Base-by-base conservation (phyloP, 2,113 vertebrate species). In the Callipepla californica region DNA sequence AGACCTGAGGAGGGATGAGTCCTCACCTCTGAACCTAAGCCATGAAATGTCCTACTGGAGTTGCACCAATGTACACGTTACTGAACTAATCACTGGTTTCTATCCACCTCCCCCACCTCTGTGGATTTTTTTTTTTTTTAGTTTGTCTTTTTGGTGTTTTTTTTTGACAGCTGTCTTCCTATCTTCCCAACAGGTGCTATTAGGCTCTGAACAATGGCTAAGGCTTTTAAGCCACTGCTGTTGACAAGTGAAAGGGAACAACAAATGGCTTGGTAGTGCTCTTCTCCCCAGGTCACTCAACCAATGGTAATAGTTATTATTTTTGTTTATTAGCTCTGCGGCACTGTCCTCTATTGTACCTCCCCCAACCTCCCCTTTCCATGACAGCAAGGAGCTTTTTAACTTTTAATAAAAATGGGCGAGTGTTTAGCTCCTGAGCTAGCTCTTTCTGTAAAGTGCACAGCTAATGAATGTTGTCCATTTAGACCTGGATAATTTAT, bases 191-290 rank as follows among this genome's bases (percentile, higher is more conserved):
- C 98, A 98, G 98, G 98, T 98, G 98, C 98, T 98, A 98, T 98
- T 98, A 98, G 98, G 92, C 97, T 91, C 94, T 87, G 97, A 98
- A 98, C 98, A 99, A 98, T 98, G 97, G 97, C 87, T 42, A 96
- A 98, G 98, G 98, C 98, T 98, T 98, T 98, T 98, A 98, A 98
- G 98, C 97, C 98, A 97, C 97, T 98, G 98, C 97, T 98, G 94
- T 97, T 99, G 98, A 98, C 98, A 98, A 98, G 98, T 98, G 97
- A 98, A 98, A 98, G 97, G 97, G 97, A 98, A 98, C 97, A 98
- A 98, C 98, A 99, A 98, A 98, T 98, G 98, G 98, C 98, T 97
- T 48, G 50, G 87, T 96, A 95, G 93, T 90, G 96, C 97, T 96
- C 94, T 97, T 96, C 96, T 97, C 97, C 93, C 97, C 86, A 96